Percentiles rank a stretch among this genome's conserved stretches.
Evolutionary conservation across 2,113 vertebrate species (phyloP).

Genomic region (Alaudala cheleensis): DNA sequence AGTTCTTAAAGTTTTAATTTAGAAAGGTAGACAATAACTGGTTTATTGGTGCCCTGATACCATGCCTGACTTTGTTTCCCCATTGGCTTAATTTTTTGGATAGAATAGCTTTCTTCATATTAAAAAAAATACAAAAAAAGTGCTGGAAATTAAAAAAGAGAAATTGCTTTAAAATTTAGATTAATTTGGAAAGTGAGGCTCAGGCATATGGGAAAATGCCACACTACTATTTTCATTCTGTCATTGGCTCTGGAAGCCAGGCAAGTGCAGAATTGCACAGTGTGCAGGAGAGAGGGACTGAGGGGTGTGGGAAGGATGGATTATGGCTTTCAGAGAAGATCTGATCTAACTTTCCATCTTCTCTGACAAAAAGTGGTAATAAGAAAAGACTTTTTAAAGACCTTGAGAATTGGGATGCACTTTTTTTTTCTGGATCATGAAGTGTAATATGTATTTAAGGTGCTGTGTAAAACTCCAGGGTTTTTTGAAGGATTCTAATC

Average conservation of each 20-base stretch:
- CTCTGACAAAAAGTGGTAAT: background rate
- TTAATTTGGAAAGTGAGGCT: background rate
- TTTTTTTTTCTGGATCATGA: background rate
- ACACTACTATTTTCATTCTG: background rate
- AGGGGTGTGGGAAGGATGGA: accelerated
- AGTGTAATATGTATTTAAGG: background rate
- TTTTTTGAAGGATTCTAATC: background rate
- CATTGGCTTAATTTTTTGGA: background rate
- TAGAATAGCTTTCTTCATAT: background rate
- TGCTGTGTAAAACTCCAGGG: background rate
- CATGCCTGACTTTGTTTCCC: background rate
- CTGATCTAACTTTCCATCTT: background rate
- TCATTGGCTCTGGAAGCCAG: background rate
- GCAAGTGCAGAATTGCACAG: background rate
- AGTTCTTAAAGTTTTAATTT: background rate
- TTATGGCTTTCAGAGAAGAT: background rate
- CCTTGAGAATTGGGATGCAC: background rate
- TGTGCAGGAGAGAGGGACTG: background rate
- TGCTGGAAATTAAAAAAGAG: background rate
- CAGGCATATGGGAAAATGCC: background rate
- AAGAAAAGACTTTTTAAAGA: background rate
- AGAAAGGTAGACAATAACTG: background rate
- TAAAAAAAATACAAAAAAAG: background rate
- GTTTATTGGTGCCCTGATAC: background rate
- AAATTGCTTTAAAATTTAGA: background rate